Base-by-base conservation (phyloP, 1,140 invertebrate species). In the Oryctes rhinoceros region DNA sequence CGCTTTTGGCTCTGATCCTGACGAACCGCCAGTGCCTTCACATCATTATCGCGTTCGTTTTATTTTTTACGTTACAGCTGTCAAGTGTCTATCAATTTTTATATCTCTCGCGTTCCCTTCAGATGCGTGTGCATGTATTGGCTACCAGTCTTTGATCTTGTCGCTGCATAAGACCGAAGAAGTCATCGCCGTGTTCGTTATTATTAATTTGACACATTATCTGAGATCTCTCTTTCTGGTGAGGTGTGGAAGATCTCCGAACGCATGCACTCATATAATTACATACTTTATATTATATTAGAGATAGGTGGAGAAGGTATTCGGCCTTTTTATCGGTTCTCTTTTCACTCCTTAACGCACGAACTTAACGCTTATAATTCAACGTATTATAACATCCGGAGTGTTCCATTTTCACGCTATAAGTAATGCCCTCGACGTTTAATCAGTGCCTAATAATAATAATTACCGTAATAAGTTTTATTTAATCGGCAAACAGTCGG, bases 11-110 rank as follows among this genome's bases (percentile, higher is more conserved):
- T 30, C 24, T 30, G 24, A 30, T 30, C 24, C 24, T 30, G 24
- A 30, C 24, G 24, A 30, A 30, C 24, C 24, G 24, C 24, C 24
- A 30, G 24, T 30, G 24, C 24, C 24, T 30, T 30, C 24, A 30
- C 39, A 44, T 44, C 39, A 44, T 44, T 24, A 37, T 15, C 9
- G 35, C 13, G 24, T 71, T 71, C 65, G 24, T 71, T 24, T 71
- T 15, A 9, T 37, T 71, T 71, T 71, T 71, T 24, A 15, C 35
- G 13, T 71, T 71, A 37, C 7, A 11, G 35, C 65, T 71, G 65
- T 71, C 65, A 71, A 71, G 65, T 71, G 65, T 71, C 65, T 71
- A 71, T 71, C 65, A 71, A 71, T 71, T 71, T 71, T 71, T 71
- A 37, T 71, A 71, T 71, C 24, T 71, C 7, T 35, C 13, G 20